Evolutionary conservation across 1,140 invertebrate species (phyloP).

Genomic region (Centruroides sculpturatus): DNA sequence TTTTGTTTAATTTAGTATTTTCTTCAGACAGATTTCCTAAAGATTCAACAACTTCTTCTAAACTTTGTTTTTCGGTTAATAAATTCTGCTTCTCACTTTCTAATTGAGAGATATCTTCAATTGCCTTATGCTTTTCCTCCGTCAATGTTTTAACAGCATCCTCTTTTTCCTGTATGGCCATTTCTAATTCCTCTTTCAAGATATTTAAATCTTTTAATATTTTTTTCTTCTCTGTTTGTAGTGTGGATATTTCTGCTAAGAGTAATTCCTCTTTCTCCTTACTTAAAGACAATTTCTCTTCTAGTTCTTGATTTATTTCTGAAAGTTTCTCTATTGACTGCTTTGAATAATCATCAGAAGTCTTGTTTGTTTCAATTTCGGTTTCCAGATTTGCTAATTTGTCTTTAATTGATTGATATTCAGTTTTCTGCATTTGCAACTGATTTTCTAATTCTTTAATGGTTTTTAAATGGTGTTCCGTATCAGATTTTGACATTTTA

Average conservation of each 20-base stretch:
- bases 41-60: too few species aligned
- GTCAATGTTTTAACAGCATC: not conserved
- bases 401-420: not conserved
- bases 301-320: not conserved
- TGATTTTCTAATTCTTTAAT: not conserved
- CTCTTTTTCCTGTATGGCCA: constrained; percentile 15
- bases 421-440: not conserved
- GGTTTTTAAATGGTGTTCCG: not conserved
- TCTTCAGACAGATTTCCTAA: too few species aligned
- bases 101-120: too few species aligned
- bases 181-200: constrained; percentile 9
- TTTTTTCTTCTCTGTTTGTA: constrained; percentile 17
- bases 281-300: too few species aligned
- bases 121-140: too few species aligned
- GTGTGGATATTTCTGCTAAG: constrained; percentile 8
- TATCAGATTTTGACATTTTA: constrained; percentile 2
- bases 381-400: not conserved
- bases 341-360: not conserved
- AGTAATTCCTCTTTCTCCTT: not conserved
- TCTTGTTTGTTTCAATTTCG: not conserved
- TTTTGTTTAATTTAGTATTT: too few species aligned
- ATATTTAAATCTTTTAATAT: not conserved
- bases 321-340: not conserved
- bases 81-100: too few species aligned
- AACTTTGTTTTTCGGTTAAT: too few species aligned